Conservation (phyloP, 2,888 invertebrate genomes). For the Geophilus truncorum region DNA sequence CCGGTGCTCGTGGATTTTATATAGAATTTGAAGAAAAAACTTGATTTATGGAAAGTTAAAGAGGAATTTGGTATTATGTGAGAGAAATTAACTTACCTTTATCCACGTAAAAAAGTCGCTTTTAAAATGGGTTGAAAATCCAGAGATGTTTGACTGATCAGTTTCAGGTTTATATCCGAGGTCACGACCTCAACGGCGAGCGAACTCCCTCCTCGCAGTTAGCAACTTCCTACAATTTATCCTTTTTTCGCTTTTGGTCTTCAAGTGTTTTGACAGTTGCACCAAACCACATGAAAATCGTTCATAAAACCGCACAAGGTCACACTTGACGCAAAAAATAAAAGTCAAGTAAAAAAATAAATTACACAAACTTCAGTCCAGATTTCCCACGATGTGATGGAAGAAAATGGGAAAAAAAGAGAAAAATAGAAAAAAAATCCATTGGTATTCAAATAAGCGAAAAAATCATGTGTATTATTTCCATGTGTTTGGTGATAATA, state of each 20-base stretch:
- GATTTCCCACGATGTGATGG: background rate
- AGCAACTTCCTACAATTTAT: background rate
- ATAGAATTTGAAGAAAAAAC: too few relatives aligned
- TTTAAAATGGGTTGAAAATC: background rate
- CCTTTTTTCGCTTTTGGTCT: background rate
- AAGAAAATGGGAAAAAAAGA: background rate
- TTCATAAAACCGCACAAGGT: background rate
- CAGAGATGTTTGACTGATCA: background rate
- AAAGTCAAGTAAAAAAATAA: background rate
- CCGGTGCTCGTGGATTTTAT: too few relatives aligned
- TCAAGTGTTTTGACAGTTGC: constrained; percentile 16
- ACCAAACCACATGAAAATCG: background rate
- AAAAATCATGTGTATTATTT: background rate
- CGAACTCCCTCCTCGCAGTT: background rate
- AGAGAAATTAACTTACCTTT: background rate
- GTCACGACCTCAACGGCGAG: background rate
- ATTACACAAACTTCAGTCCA: background rate
- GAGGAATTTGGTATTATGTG: background rate
- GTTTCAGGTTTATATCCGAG: background rate
- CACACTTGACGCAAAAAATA: background rate
- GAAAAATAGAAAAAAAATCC: background rate
- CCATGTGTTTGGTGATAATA: constrained; percentile 9
- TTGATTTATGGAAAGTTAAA: too few relatives aligned
- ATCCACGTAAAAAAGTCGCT: background rate
- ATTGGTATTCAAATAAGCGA: background rate